Percentiles rank a stretch among this genome's conserved stretches.
Conservation (phyloP, 2,888 invertebrate species). For the Eulithis prunata region DNA sequence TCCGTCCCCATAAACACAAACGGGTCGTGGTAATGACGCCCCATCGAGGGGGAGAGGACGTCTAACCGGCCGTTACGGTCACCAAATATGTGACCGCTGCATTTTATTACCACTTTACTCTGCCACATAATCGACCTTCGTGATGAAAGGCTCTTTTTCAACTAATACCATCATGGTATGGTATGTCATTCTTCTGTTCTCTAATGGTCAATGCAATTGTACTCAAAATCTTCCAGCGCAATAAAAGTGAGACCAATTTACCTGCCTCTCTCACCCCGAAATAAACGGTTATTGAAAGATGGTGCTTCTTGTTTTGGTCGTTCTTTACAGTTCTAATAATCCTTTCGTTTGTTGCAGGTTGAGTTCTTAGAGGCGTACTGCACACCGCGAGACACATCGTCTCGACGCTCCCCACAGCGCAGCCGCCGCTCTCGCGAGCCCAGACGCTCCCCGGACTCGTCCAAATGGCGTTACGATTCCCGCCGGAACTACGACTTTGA, state of each 20-base stretch:
- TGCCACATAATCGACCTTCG: constrained; percentile 83
- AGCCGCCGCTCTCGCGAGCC: constrained; percentile 74
- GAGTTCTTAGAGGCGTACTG: constrained; percentile 90
- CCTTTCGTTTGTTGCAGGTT: constrained; percentile 82
- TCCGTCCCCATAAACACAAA: constrained; percentile 81
- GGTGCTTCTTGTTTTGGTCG: neutral
- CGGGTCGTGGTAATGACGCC: constrained; percentile 80
- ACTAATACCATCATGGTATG: constrained; percentile 71
- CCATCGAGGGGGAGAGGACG: constrained; percentile 73
- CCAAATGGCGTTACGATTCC: constrained; percentile 78
- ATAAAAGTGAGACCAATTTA: neutral
- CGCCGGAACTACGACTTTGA: constrained; percentile 77
- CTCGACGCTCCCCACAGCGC: constrained; percentile 74
- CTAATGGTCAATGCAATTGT: constrained; percentile 39
- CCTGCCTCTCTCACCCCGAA: neutral
- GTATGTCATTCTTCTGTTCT: constrained; percentile 48
- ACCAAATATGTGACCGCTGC: constrained; percentile 83
- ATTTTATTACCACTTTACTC: constrained; percentile 84
- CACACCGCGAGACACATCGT: constrained; percentile 88
- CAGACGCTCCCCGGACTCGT: constrained; percentile 73
- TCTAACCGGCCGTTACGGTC: constrained; percentile 80
- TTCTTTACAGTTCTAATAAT: constrained; percentile 11
- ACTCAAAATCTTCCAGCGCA: constrained; percentile 7
- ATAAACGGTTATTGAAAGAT: neutral
- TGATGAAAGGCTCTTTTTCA: constrained; percentile 78